Conservation (phyloP, 1,140 invertebrate species). For the Bicyclus anynana region DNA sequence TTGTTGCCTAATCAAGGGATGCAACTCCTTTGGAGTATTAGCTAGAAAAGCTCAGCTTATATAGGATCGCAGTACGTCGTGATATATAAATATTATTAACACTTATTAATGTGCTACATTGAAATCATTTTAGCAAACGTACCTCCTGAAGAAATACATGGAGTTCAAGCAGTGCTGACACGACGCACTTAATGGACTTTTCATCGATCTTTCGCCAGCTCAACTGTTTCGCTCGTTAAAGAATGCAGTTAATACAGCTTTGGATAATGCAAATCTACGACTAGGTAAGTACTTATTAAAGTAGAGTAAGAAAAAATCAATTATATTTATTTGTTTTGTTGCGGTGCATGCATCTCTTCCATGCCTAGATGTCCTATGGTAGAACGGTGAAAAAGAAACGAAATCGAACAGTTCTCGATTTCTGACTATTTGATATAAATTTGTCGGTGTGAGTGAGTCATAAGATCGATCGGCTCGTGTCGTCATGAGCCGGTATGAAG, state of each 20-base stretch:
- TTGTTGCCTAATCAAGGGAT: conserved; percentile 12
- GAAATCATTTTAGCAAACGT: conserved; percentile 40
- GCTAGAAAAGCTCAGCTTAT: conserved; percentile 28
- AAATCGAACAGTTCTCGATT: no score
- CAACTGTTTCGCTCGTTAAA: neutral
- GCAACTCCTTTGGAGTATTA: conserved; percentile 21
- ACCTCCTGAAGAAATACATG: conserved; percentile 28
- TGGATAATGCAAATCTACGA: no score
- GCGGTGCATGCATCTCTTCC: no score
- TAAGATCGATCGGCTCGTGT: no score
- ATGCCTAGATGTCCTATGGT: no score
- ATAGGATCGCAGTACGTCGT: conserved; percentile 24
- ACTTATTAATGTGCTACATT: conserved; percentile 30
- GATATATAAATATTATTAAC: conserved; percentile 22
- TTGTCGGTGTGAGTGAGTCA: no score
- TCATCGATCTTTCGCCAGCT: conserved; percentile 2
- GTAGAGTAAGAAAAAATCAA: no score
- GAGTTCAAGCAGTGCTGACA: conserved; percentile 34
- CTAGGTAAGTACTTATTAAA: no score
- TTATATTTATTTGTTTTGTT: no score
- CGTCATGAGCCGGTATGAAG: no score
- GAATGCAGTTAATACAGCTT: neutral
- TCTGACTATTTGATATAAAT: no score
- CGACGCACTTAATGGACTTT: conserved; percentile 24
- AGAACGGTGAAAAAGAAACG: no score